Conservation (phyloP, 2,113 vertebrate species). For the Candoia aspera region DNA sequence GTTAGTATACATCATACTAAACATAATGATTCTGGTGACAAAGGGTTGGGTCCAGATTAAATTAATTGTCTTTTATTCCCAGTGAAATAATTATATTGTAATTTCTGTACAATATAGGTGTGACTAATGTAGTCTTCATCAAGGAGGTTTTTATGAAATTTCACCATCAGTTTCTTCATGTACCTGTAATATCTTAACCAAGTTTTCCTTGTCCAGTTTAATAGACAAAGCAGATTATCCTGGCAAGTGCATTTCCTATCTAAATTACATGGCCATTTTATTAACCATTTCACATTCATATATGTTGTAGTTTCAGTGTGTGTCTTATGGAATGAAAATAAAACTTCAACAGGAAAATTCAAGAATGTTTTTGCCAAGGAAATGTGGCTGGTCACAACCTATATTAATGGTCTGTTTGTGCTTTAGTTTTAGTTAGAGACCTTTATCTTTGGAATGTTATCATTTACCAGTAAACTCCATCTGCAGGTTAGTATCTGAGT, state of each 20-base stretch:
- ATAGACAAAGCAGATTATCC: constrained; percentile 48
- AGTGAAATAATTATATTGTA: not conserved
- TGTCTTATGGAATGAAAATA: constrained; percentile 19
- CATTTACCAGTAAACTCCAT: constrained; percentile 40
- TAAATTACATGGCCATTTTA: not conserved
- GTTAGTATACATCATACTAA: not conserved
- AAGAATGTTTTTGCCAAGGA: not conserved
- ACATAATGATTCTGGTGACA: not conserved
- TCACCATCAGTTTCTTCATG: not conserved
- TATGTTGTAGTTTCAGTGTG: constrained; percentile 2
- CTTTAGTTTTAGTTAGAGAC: not conserved
- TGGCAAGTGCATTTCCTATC: constrained; percentile 10
- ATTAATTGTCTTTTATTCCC: not conserved
- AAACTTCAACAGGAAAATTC: constrained; percentile 34
- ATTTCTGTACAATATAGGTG: not conserved
- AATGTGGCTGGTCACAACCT: constrained; percentile 5
- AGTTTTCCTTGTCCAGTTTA: constrained; percentile 5
- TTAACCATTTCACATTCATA: not conserved
- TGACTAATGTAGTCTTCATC: constrained; percentile 28
- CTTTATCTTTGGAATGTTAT: constrained; percentile 31
- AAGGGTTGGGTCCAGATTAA: not conserved
- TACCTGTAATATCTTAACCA: constrained; percentile 47
- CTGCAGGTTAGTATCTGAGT: constrained; percentile 29
- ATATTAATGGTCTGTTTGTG: constrained; percentile 22
- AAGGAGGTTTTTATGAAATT: constrained; percentile 44